phyloP scores from a whole-genome alignment of 2,797 vertebrate genomes.

The Neoniphon sammara region DNA sequence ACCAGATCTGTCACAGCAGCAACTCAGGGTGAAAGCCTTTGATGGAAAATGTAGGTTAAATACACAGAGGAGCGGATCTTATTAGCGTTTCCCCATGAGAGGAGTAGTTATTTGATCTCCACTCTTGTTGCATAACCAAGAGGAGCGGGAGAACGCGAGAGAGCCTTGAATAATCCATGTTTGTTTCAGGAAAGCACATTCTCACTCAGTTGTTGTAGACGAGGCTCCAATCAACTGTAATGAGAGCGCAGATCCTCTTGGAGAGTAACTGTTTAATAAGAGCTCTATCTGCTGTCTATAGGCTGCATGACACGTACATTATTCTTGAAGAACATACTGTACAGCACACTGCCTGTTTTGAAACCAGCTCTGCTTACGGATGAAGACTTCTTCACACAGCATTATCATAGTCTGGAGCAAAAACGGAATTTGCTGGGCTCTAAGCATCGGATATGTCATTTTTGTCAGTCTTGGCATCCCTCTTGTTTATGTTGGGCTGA shows the following conservation, averaged over 20 bases:
- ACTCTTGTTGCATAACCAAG: conserved; percentile 74
- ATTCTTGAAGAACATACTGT: conserved; percentile 4
- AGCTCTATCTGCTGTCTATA: background rate
- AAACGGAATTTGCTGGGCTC: conserved; percentile 5
- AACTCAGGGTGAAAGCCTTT: conserved; percentile 70
- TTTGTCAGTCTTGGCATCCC: conserved; percentile 28
- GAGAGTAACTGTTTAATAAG: conserved; percentile 46
- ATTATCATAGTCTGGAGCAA: background rate
- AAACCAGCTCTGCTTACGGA: conserved; percentile 1
- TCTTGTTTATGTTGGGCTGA: conserved; percentile 13
- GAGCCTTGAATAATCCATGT: conserved; percentile 77
- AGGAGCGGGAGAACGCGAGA: conserved; percentile 65
- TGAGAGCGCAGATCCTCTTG: conserved; percentile 51
- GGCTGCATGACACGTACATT: conserved; percentile 3
- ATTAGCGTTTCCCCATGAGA: conserved; percentile 77
- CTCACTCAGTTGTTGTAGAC: conserved; percentile 40
- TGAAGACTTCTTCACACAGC: conserved; percentile 7
- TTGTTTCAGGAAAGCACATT: conserved; percentile 73
- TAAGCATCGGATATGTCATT: conserved; percentile 3
- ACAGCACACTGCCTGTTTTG: background rate
- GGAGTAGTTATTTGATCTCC: conserved; percentile 74
- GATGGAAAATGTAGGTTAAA: conserved; percentile 84
- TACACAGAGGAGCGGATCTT: conserved; percentile 79
- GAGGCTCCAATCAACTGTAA: conserved; percentile 72
- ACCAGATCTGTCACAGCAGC: conserved; percentile 68